These are phyloP conservation scores for Carcinoscorpius rotundicauda DNA, from an alignment of 1,140 invertebrate genomes.

Conservation along the genomic window DNA sequence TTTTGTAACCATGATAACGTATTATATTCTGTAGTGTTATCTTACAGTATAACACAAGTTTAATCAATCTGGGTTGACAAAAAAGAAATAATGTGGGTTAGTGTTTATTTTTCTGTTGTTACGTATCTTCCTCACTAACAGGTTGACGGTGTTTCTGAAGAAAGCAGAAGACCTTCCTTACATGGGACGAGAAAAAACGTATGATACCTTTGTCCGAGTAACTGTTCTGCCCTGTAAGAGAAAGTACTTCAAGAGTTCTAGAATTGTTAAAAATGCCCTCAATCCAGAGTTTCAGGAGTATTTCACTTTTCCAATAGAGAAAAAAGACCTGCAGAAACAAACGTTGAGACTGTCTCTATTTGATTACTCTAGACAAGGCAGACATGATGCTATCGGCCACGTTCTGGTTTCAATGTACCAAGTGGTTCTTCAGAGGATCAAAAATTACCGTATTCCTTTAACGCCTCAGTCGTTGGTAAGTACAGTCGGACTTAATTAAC, in stretches of 20 bases:
- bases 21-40: no score
- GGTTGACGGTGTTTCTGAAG: constrained; percentile 11
- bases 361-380: constrained; percentile 14
- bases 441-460: constrained; percentile 7
- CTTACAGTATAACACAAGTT: no score
- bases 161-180: constrained; percentile 9
- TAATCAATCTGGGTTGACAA: no score
- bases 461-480: constrained; percentile 14
- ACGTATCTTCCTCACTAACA: background rate
- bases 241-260: constrained; percentile 6
- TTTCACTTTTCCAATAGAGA: constrained; percentile 7
- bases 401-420: constrained; percentile 8
- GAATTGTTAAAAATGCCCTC: constrained; percentile 12
- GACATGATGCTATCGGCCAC: constrained; percentile 18
- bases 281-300: constrained; percentile 17
- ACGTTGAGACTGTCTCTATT: constrained; percentile 11
- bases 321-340: constrained; percentile 3
- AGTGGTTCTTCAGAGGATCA: background rate
- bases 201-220: constrained; percentile 14
- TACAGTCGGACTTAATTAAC: background rate
- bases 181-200: constrained; percentile 6
- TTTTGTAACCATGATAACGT: no score
- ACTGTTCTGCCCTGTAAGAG: constrained; percentile 5
- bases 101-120: no score
- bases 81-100: no score